Evolutionary conservation across 2,888 invertebrate species (phyloP).

Genomic region (Adelognathus sp.): DNA sequence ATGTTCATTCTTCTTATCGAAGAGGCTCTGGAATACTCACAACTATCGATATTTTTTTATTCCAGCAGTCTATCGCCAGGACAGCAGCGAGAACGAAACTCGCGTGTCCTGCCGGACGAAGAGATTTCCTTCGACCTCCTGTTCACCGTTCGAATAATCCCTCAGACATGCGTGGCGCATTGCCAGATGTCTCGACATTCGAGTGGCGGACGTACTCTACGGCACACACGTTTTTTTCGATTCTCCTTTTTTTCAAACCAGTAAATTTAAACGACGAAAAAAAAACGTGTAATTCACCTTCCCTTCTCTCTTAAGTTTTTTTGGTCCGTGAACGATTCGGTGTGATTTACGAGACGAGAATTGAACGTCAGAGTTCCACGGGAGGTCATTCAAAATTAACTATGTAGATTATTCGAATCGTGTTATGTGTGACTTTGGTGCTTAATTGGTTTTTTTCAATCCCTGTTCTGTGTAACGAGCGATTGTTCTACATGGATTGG

Average conservation of each 20-base stretch:
- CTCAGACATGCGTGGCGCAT: constrained; percentile 11
- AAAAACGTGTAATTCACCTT: not conserved
- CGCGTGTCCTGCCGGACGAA: constrained; percentile 8
- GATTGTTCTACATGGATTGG: no score
- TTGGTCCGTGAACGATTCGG: not conserved
- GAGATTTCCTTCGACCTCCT: constrained; percentile 5
- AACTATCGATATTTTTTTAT: constrained; percentile 27
- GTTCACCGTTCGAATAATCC: constrained; percentile 33
- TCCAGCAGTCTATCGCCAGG: not conserved
- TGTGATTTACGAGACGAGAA: no score
- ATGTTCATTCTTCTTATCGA: constrained; percentile 31
- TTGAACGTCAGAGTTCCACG: no score
- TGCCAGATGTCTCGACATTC: constrained; percentile 42
- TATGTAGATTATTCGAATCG: no score
- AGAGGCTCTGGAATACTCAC: not conserved
- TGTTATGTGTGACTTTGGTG: no score
- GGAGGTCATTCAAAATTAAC: no score
- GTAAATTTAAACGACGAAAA: not conserved
- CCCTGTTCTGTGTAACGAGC: no score
- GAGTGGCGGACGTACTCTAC: constrained; percentile 12
- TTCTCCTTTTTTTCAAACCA: not conserved
- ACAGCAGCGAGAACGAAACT: constrained; percentile 19
- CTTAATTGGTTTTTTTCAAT: no score
- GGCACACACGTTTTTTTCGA: constrained; percentile 12
- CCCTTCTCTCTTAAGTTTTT: not conserved